Evolutionary conservation across 1,140 invertebrate genomes (phyloP), one percentile per base, ranked within the genome.

Genomic region (Drosophila kepulauana): DNA sequence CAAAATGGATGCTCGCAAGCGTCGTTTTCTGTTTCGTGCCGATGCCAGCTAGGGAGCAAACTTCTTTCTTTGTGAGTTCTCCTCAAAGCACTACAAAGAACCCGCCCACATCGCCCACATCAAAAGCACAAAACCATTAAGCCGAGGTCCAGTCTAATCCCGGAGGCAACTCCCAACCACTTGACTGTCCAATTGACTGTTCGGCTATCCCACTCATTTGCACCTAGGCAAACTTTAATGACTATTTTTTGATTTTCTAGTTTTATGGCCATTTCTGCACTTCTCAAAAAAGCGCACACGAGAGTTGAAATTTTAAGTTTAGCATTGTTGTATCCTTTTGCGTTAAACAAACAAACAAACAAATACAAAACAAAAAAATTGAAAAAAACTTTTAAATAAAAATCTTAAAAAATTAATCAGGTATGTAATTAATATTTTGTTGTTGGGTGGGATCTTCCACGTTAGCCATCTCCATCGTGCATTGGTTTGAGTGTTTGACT

Each of bases 1-100:
- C 10, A 61, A 88, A 62, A 82, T 92, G 76, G 91, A 92, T 79
- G 90, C 91, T 28, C 91, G 91, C 43, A 92, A 92, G 65, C 89
- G 91, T 54, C 85, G 89, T n/a, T 92, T 92, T 63, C 80, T 92
- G 10, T 92, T 92, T 72, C 91, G 80, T 35, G 79, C 91, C 61
- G 91, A 92, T 75, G 86, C 86, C 67, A 92, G 91, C 28, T 92
- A 92, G 70, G 59, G 43, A 41, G 66, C 1, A 2, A 45, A 7
- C 1, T 25, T 25, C n/a, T 35, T 1, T 38, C 57, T 13, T 41
- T 10, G 52, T 43, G 49, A 69, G 33, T 16, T 48, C 25, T 57
- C 25, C 66, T 46, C 20, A 38, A 64, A 67, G 43, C 25, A 70
- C 10, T 25, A 0, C 20, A 25, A 25, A 62, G 15, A 38, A 56